Percentiles rank a stretch among this genome's conserved stretches.
Evolutionary conservation across 2,113 vertebrate species (phyloP).

Genomic region (Seriola aureovittata): DNA sequence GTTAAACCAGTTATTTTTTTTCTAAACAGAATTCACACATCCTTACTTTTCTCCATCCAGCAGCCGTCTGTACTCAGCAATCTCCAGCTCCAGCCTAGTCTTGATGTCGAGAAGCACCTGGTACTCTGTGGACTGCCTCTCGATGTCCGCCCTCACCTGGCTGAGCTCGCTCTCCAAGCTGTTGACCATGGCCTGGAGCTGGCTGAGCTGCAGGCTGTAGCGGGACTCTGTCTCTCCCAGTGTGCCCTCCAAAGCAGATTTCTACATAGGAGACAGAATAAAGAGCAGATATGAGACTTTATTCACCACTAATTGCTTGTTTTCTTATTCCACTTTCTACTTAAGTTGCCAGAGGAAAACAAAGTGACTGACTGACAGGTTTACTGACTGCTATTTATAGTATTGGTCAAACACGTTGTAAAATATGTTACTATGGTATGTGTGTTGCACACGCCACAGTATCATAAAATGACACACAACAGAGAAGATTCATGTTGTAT

Average conservation of each 20-base stretch:
- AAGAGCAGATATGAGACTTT: background rate
- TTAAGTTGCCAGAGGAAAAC: background rate
- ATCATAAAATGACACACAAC: background rate
- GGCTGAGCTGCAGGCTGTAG: slow-evolving; percentile 69
- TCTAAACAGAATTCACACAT: background rate
- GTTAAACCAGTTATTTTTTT: background rate
- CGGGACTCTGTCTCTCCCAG: slow-evolving; percentile 75
- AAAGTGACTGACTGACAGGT: background rate
- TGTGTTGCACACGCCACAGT: background rate
- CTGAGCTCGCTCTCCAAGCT: slow-evolving; percentile 72
- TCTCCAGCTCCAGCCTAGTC: slow-evolving; percentile 85
- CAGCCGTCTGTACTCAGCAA: slow-evolving; percentile 85
- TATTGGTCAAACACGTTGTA: background rate
- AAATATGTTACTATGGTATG: background rate
- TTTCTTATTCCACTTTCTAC: background rate
- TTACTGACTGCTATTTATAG: slow-evolving; percentile 5
- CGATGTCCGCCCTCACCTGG: slow-evolving; percentile 69
- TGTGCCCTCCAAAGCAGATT: slow-evolving; percentile 76
- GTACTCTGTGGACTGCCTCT: slow-evolving; percentile 79
- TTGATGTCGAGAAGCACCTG: slow-evolving; percentile 82
- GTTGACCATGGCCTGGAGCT: slow-evolving; percentile 77
- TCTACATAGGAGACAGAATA: slow-evolving; percentile 62
- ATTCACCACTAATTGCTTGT: background rate
- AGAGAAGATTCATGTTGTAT: background rate
- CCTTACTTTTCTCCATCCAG: slow-evolving; percentile 84